Conservation (phyloP, 2,113 vertebrate genomes). For the Rhombomys opimus region DNA sequence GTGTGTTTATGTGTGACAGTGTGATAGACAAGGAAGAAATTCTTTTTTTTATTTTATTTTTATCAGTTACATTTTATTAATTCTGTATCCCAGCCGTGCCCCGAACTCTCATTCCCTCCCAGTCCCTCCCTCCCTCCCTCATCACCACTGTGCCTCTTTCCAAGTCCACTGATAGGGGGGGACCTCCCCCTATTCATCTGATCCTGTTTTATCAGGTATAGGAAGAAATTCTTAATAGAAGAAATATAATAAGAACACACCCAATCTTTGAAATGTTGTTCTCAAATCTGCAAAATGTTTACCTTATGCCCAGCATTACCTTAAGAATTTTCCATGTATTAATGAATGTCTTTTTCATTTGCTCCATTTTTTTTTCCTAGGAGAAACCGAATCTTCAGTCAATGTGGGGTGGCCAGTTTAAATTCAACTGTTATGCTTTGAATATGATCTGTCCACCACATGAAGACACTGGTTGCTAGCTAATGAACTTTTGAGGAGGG, state of each 20-base stretch:
- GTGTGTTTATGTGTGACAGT: background rate
- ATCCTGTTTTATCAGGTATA: too few relatives aligned
- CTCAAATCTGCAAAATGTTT: background rate
- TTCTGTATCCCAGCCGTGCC: too few relatives aligned
- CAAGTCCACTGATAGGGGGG: too few relatives aligned
- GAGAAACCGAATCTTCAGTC: slow-evolving; percentile 44
- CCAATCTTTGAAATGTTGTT: background rate
- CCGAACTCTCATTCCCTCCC: too few relatives aligned
- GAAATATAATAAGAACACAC: background rate
- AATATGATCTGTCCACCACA: background rate
- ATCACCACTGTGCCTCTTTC: too few relatives aligned
- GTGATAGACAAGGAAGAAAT: background rate
- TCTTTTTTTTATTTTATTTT: too few relatives aligned
- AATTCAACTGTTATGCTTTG: background rate
- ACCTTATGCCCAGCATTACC: accelerated
- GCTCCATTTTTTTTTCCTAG: slow-evolving; percentile 49
- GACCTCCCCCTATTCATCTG: too few relatives aligned
- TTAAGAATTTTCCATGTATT: background rate
- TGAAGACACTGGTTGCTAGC: background rate
- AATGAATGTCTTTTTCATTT: background rate
- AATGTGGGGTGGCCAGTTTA: background rate
- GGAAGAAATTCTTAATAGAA: background rate
- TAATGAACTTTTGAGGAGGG: background rate
- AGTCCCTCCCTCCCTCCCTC: too few relatives aligned
- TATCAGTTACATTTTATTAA: too few relatives aligned